Base-by-base conservation (phyloP, 2,113 vertebrate species). In the Pterocles orientalis region DNA sequence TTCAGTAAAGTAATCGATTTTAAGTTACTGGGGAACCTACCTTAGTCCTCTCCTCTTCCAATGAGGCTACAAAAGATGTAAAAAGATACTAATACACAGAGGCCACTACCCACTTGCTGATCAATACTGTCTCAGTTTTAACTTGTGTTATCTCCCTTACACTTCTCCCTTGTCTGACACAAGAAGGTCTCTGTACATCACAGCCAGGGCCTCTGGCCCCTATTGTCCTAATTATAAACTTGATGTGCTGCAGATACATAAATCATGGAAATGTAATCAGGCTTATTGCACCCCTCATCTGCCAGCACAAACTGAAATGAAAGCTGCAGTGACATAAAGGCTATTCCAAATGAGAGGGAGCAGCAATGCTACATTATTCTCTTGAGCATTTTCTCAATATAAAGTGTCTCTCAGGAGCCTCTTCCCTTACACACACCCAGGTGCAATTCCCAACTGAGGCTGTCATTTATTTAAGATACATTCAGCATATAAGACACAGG, bases 191-290 rank as follows among this genome's bases (percentile, higher is more conserved):
- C 78, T 89, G 62, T 39, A 91, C 68, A 82, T 85, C 85, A 73
- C 94, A 95, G 88, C 57, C 36, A 2, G 77, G 77, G 57, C 77
- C 81, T 91, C 70, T 89, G 93, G 92, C 84, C 89, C 69, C 73
- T 81, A 92, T 91, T 92, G 93, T 94, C 86, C 95, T 94, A 95
- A 89, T 91, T 95, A 92, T 36, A 51, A 83, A 78, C 56, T 81
- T 56, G 4, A 66, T 71, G 79, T 92, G 68, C 88, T 83, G 72
- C 82, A 90, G 90, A 83, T 88, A 93, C 64, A 96, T 96, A 96
- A 97, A 96, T 96, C 90, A 95, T 88, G 85, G 93, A 96, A 92
- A 93, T 94, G 95, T 96, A 95, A 96, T 96, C 92, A 97, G 82
- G 60, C 90, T 96, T 94, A 95, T 90, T 96, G 92, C 83, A 95